Base-by-base conservation (phyloP, 2,113 vertebrate genomes). In the Phalacrocorax pelagicus region DNA sequence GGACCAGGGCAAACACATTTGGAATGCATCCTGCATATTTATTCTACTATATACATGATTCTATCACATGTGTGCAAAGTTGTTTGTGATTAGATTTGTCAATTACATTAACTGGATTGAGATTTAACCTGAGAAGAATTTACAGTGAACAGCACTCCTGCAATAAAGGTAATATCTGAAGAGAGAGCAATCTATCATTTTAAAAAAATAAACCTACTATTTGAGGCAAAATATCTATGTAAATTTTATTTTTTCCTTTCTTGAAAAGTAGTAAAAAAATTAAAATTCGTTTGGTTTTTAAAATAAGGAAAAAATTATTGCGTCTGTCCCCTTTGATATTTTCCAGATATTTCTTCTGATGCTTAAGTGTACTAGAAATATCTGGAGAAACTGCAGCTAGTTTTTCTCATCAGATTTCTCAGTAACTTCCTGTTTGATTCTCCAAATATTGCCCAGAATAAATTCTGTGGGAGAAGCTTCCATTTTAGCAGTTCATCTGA, bases 1-100 rank as follows among this genome's bases (percentile, higher is more conserved):
- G 95, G 87, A 86, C 18, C 12, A 62, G 29, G 89, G 89, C 91
- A 95, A 94, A 52, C 69, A 59, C 87, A 94, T 94, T 95, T 97
- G 96, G 94, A 96, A 91, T 93, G 79, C 74, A 94, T 96, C 93
- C 91, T 93, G 87, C 89, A 83, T 92, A 91, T 95, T 96, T 88
- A 91, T 90, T 94, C 81, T 88, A 46, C 79, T 90, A 73, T 87
- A 58, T 84, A 75, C 54, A 81, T 61, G 80, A 84, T 95, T 92
- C 70, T 88, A 44, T 96, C 88, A 73, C 66, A 88, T 44, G 78
- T 92, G 84, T 88, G 73, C 61, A 70, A 95, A 87, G 78, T 96
- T 95, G 83, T 89, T 96, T 96, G 74, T 94, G 81, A 95, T 94
- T 95, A 83, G 70, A 86, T 91, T 95, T 94, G 66, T 97, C 87